These are phyloP conservation scores for Podiceps cristatus DNA, from an alignment of 2,113 vertebrate genomes.

Conservation along the genomic window DNA sequence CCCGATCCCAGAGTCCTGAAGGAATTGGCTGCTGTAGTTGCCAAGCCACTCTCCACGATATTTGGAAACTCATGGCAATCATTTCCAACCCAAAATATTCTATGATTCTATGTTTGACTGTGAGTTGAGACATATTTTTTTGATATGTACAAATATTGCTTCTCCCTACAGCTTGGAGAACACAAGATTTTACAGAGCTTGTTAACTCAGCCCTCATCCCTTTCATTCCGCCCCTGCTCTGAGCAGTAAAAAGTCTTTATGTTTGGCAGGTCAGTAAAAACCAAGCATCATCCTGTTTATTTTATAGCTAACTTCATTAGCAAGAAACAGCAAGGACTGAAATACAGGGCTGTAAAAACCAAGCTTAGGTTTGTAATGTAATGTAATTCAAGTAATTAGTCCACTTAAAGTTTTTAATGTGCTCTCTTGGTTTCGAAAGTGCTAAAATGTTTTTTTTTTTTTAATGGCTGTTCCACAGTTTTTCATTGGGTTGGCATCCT, in stretches of 20 bases:
- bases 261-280: constrained; percentile 63
- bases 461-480: background rate
- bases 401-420: constrained; percentile 68
- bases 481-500: background rate
- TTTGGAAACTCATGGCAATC: too few species aligned
- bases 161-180: background rate
- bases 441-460: constrained; percentile 12
- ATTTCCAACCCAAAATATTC: too few species aligned
- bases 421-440: constrained; percentile 41
- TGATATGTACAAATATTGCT: background rate
- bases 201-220: background rate
- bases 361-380: constrained; percentile 38
- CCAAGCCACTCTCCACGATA: too few species aligned
- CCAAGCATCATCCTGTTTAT: constrained; percentile 33
- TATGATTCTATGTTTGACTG: background rate
- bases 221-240: background rate
- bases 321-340: constrained; percentile 67
- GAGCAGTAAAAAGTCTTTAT: background rate
- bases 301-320: constrained; percentile 74
- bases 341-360: constrained; percentile 68
- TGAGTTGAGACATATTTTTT: background rate
- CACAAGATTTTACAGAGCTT: background rate
- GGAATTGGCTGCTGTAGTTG: too few species aligned
- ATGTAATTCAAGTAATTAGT: constrained; percentile 71
- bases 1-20: too few species aligned